These are phyloP conservation scores for Drosophila koepferae DNA, from an alignment of 2,888 invertebrate genomes.

Conservation along the genomic window DNA sequence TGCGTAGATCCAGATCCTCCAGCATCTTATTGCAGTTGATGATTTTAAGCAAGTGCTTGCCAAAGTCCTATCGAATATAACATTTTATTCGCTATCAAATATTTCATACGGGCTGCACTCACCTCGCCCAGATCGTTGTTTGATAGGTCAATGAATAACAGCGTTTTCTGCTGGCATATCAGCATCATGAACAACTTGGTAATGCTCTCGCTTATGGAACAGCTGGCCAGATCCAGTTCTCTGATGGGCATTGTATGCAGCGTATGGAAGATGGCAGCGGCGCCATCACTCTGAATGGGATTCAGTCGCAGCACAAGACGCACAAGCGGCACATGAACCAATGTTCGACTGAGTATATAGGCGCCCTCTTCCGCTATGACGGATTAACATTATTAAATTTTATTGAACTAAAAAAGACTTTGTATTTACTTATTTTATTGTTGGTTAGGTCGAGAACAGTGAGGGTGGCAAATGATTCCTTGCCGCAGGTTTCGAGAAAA, in stretches of 20 bases:
- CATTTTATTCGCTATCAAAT: rapidly evolving
- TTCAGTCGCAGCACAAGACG: constrained; percentile 81
- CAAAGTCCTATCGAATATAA: constrained; percentile 71
- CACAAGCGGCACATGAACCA: constrained; percentile 73
- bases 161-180: constrained; percentile 76
- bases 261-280: constrained; percentile 81
- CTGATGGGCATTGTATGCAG: constrained; percentile 75
- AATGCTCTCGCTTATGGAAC: constrained; percentile 77
- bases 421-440: constrained; percentile 82
- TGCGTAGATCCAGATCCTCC: constrained; percentile 80
- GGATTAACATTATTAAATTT: neutral
- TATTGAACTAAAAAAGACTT: neutral
- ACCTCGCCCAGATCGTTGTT: constrained; percentile 83
- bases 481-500: constrained; percentile 79
- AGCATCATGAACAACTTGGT: constrained; percentile 82
- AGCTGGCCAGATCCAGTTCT: constrained; percentile 80
- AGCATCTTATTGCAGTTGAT: constrained; percentile 81
- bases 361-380: constrained; percentile 82
- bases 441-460: constrained; percentile 81
- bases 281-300: constrained; percentile 84
- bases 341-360: constrained; percentile 75
- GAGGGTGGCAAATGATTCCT: constrained; percentile 82
- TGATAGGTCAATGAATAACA: constrained; percentile 77
- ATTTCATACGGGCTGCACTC: neutral
- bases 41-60: constrained; percentile 80